Base-by-base conservation (phyloP, 2,888 invertebrate genomes). In the Tineola bisselliella region DNA sequence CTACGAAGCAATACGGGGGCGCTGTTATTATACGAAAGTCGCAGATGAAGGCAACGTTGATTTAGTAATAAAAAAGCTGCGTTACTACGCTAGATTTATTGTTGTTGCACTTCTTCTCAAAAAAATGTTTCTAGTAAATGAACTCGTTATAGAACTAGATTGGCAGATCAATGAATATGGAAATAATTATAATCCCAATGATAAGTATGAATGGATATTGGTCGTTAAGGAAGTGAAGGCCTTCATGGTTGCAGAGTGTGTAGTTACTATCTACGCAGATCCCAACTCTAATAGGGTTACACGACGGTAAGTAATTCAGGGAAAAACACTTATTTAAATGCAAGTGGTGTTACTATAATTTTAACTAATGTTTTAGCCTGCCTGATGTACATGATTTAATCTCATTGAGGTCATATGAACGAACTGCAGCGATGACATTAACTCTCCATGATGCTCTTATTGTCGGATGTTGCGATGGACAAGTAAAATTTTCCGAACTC, bases 161-260 rank as follows among this genome's bases (percentile, higher is more conserved):
- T 92, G 94, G 74, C 97, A 97, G 84, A 96, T 98, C 70, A 93
- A 95, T 73, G 97, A 98, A 79, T 98, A 98, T 83, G 96, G 96
- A 54, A 93, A 93, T 75, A 94, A 96, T 15, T 98, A 98, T 82
- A 96, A 97, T 76, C 97, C 98, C n/a, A 97, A 97, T 69, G 98
- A 98, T 80, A 95, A 96, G 77, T 89, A 96, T 69, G 98, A 98
- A 82, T 98, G 98, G 98, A 94, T 94, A 59, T 88, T 97, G 64
- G 97, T 98, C 1, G 89, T 98, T 64, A 95, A 96, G 69, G 98
- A 98, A 88, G 96, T 98, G 64, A 95, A 95, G 81, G 93, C 95
- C 61, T 98, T 98, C 84, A 93, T 98, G 63, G 94, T 94, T 80
- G 96, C 97, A 18, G 98, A 98, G 79, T 93, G 94, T 62, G 91